Evolutionary conservation across 2,888 invertebrate genomes (phyloP), one percentile per base, ranked within the genome.

Genomic region (Carcina quercana): DNA sequence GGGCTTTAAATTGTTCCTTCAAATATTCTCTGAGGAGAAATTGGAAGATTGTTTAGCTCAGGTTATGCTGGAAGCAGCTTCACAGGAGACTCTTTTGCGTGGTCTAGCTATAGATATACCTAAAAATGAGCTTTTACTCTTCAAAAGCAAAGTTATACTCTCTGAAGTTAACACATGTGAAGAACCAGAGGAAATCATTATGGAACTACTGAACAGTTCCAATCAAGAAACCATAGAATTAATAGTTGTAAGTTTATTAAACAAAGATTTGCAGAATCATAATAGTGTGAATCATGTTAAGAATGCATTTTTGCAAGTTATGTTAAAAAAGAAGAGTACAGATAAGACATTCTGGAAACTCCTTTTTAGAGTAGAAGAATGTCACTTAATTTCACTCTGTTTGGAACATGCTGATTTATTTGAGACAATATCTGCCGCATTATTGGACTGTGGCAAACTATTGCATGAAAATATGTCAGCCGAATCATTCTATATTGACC

Each of bases 401-500:
- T 35, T 64, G 13, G 53, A 60, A n/a, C 56, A 75, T 43, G 39
- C 45, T 19, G 52, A 65, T 42, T 47, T 82, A 19, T 79, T 60
- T 39, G 57, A 44, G 7, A 47, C 66, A 8, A 55, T 74, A 24
- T 45, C 57, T 1, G 71, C 59, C 59, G 84, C 63, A 43, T 85
- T 65, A 44, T 59, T 57, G 31, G 78, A 79, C 34, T 59, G 50
- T 62, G 79, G 76, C 31, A 83, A 67, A 47, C 54, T 78, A 20
- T 22, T 78, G 2, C 50, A 54, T 35, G 67, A 74, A 28, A 53
- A 68, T 30, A 68, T 80, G 63, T 74, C 74, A 0, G 45, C 65
- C 0, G 69, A 78, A 33, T 72, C 50, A 30, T 80, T 78, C 59
- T 79, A 80, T 39, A 67, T 80, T 31, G 82, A 86, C 41, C 61